phyloP scores from a whole-genome alignment of 2,888 invertebrate species.

The Hesperia comma region DNA sequence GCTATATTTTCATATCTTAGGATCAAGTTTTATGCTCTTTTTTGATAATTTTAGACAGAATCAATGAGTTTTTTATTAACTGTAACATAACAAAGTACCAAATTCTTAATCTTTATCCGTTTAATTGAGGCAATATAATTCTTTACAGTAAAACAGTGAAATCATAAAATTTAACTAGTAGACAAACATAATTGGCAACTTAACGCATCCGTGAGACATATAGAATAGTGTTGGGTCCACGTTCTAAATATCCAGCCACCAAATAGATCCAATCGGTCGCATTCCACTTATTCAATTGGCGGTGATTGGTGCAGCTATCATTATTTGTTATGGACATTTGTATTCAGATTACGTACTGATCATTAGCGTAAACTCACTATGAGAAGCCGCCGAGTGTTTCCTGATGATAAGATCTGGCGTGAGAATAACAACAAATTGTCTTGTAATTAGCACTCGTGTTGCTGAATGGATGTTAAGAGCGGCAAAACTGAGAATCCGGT shows the following conservation, averaged over 20 bases:
- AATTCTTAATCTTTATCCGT: too few relatives aligned
- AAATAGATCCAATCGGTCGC: slow-evolving; percentile 35
- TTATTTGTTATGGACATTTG: slow-evolving; percentile 36
- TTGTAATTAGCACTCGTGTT: slow-evolving; percentile 26
- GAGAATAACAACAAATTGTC: slow-evolving; percentile 33
- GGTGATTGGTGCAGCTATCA: slow-evolving; percentile 36
- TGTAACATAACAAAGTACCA: too few relatives aligned
- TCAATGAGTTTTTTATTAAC: too few relatives aligned
- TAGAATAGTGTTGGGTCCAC: slow-evolving; percentile 32
- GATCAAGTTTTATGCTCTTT: too few relatives aligned
- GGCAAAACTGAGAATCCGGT: not conserved
- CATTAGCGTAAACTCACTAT: slow-evolving; percentile 33
- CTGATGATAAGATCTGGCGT: slow-evolving; percentile 19
- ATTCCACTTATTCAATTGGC: slow-evolving; percentile 38
- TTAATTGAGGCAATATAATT: too few relatives aligned
- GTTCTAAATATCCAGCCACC: slow-evolving; percentile 34
- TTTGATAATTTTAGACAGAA: too few relatives aligned
- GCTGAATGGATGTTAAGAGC: not conserved
- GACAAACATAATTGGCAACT: slow-evolving; percentile 19
- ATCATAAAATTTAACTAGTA: slow-evolving; percentile 12
- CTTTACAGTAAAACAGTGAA: not conserved
- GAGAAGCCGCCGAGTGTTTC: slow-evolving; percentile 25
- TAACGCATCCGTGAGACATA: slow-evolving; percentile 28
- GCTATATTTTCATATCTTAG: too few relatives aligned
- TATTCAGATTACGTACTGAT: slow-evolving; percentile 32